A percentile compares a stretch with the other conserved stretches of the same genome.
These are phyloP conservation scores for Nebria ingens DNA, from an alignment of 1,140 invertebrate genomes.

Conservation along the genomic window DNA sequence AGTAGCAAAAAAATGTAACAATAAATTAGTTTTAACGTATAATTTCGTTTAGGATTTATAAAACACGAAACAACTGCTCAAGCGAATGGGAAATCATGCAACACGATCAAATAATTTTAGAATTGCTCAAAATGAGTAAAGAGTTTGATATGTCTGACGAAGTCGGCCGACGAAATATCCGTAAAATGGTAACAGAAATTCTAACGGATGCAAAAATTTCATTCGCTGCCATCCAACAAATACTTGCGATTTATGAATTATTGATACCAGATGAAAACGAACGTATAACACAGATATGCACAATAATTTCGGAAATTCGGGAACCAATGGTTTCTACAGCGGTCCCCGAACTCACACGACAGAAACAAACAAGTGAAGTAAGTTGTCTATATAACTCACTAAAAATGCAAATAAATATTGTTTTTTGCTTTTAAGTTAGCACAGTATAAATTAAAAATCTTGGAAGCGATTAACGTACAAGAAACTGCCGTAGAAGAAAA, in stretches of 20 bases:
- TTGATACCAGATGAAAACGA: background rate
- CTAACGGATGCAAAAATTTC: background rate
- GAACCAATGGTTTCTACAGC: background rate
- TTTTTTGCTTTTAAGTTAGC: background rate
- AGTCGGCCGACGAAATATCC: background rate
- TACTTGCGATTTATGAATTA: background rate
- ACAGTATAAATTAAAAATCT: background rate
- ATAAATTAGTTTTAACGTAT: too few species aligned
- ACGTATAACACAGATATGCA: background rate
- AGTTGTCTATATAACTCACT: background rate
- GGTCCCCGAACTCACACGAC: background rate
- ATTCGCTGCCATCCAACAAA: background rate
- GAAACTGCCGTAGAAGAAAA: background rate
- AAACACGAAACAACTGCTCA: background rate
- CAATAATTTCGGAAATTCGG: background rate
- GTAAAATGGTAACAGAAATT: background rate
- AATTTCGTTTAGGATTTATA: background rate
- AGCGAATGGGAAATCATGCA: background rate
- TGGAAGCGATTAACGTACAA: background rate
- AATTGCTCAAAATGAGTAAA: background rate
- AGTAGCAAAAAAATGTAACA: too few species aligned
- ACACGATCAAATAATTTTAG: background rate
- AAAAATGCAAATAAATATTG: background rate
- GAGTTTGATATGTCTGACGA: background rate
- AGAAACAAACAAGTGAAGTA: background rate